Conservation (phyloP, 2,888 invertebrate genomes). For the Hedya salicella region DNA sequence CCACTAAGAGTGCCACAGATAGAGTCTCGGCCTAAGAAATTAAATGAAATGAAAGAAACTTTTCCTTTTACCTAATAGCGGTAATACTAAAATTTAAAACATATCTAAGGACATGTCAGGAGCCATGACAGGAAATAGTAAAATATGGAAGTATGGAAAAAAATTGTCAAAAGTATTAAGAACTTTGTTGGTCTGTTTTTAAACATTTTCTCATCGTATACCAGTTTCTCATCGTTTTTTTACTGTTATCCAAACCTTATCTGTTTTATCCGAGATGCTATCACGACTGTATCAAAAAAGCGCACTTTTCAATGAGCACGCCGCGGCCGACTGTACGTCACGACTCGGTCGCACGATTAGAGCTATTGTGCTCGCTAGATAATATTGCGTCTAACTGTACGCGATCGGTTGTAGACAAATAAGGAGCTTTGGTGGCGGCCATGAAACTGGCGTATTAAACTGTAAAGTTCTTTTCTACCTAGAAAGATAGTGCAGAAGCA, state of each 20-base stretch:
- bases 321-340: slow-evolving; percentile 62
- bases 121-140: too few species aligned
- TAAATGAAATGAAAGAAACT: too few species aligned
- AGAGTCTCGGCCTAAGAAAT: too few species aligned
- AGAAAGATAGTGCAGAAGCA: too few species aligned
- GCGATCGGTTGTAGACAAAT: slow-evolving; percentile 75
- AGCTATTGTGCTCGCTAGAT: slow-evolving; percentile 71
- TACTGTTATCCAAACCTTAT: slow-evolving; percentile 40
- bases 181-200: not conserved
- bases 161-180: not conserved
- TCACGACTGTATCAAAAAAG: slow-evolving; percentile 41
- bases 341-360: slow-evolving; percentile 79
- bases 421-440: slow-evolving; percentile 61
- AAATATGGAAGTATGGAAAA: not conserved
- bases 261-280: slow-evolving; percentile 31
- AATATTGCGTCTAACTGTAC: slow-evolving; percentile 80
- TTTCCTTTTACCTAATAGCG: too few species aligned
- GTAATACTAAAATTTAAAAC: too few species aligned
- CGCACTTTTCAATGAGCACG: slow-evolving; percentile 42
- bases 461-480: too few species aligned
- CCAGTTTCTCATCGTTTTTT: slow-evolving; percentile 7
- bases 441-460: slow-evolving; percentile 29
- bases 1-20: too few species aligned
- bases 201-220: not conserved
- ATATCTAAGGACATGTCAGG: too few species aligned